phyloP scores from a whole-genome alignment of 2,797 vertebrate genomes.

The Propithecus deckenii region DNA sequence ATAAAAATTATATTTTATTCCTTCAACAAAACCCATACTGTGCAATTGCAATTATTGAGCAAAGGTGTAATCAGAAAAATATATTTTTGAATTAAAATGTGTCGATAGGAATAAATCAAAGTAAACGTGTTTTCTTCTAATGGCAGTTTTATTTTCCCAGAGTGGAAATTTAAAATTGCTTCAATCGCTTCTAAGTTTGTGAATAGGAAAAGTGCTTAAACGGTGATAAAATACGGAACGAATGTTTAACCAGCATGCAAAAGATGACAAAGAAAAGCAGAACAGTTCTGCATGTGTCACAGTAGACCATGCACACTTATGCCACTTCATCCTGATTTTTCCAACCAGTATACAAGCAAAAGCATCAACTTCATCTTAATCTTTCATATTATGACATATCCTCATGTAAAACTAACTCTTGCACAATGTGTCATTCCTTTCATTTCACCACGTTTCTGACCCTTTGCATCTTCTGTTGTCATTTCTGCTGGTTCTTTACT shows the following conservation, averaged over 20 bases:
- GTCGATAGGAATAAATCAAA: conserved; percentile 70
- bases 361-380: conserved; percentile 19
- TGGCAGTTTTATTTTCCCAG: conserved; percentile 68
- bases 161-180: conserved; percentile 68
- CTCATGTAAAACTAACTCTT: conserved; percentile 4
- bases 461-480: conserved; percentile 35
- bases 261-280: background rate
- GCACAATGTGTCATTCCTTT: conserved; percentile 1
- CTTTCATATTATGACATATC: background rate
- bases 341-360: background rate
- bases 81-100: conserved; percentile 68
- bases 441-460: conserved; percentile 57
- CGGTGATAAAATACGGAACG: conserved; percentile 49
- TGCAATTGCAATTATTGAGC: conserved; percentile 49
- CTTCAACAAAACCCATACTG: conserved; percentile 31
- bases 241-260: conserved; percentile 18
- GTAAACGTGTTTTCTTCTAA: conserved; percentile 67
- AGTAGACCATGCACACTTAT: background rate
- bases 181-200: conserved; percentile 69
- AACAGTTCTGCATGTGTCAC: background rate
- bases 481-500: conserved; percentile 31
- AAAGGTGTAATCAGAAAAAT: conserved; percentile 61
- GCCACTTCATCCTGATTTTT: background rate
- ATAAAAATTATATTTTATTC: conserved; percentile 53
- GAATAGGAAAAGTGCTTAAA: conserved; percentile 50